Evolutionary conservation across 2,888 invertebrate genomes (phyloP).

Genomic region (Adela reaumurella): DNA sequence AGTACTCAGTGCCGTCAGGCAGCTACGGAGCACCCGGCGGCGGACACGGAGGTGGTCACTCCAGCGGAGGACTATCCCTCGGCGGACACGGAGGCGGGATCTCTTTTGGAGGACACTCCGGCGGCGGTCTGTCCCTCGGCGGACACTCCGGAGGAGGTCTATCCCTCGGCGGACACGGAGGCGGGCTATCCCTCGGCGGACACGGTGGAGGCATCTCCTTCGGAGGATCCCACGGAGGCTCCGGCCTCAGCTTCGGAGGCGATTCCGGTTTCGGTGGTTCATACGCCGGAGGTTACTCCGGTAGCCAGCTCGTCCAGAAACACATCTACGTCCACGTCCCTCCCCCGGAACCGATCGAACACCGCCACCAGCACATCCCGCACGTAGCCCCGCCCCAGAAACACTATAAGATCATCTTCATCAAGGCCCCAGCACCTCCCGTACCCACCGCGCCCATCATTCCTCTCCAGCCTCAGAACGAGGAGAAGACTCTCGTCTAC

Average conservation of each 20-base stretch:
- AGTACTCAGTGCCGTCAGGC: slow-evolving; percentile 25
- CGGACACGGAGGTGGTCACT: slow-evolving; percentile 17
- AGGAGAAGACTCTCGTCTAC: slow-evolving; percentile 85
- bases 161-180: slow-evolving; percentile 15
- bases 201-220: slow-evolving; percentile 17
- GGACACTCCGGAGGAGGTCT: slow-evolving; percentile 17
- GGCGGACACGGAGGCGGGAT: slow-evolving; percentile 12
- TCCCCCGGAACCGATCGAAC: slow-evolving; percentile 79
- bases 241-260: slow-evolving; percentile 26
- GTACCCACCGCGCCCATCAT: slow-evolving; percentile 79
- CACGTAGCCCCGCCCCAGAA: slow-evolving; percentile 74
- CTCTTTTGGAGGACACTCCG: slow-evolving; percentile 19
- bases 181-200: slow-evolving; percentile 20
- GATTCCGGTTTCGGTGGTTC: slow-evolving; percentile 39
- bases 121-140: slow-evolving; percentile 22
- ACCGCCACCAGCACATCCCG: slow-evolving; percentile 61
- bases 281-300: slow-evolving; percentile 41
- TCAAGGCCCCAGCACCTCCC: slow-evolving; percentile 84
- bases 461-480: slow-evolving; percentile 75
- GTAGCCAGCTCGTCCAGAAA: slow-evolving; percentile 67
- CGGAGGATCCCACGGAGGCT: slow-evolving; percentile 11
- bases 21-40: slow-evolving; percentile 26
- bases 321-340: slow-evolving; percentile 90
- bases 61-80: slow-evolving; percentile 11
- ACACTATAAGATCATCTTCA: slow-evolving; percentile 91